phyloP scores from a whole-genome alignment of 2,113 vertebrate genomes.

The Seriola rivoliana region DNA sequence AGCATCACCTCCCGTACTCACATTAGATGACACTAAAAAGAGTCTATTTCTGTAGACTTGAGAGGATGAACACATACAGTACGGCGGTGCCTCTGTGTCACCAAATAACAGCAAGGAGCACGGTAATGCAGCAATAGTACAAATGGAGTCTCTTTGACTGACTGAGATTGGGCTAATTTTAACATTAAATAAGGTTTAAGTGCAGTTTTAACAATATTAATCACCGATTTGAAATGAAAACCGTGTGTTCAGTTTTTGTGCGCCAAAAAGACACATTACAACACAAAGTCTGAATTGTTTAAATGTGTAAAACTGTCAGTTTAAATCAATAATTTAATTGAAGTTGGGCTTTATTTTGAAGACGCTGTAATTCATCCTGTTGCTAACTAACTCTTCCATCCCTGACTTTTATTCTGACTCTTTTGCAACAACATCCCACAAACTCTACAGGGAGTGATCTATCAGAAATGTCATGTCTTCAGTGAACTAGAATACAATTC shows the following conservation, averaged over 20 bases:
- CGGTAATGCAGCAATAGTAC: neutral
- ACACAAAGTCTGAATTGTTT: neutral
- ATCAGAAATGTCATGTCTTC: neutral
- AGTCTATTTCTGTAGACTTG: conserved; percentile 49
- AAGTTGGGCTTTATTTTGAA: neutral
- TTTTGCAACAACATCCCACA: neutral
- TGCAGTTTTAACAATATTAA: neutral
- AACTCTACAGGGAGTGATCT: neutral
- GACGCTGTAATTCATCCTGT: neutral
- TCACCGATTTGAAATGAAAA: neutral
- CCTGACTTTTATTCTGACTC: neutral
- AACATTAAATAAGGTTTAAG: neutral
- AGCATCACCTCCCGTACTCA: conserved; percentile 56
- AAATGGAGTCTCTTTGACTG: neutral
- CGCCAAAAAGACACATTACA: neutral
- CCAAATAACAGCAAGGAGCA: conserved; percentile 1
- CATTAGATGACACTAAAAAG: conserved; percentile 57
- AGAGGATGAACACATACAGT: conserved; percentile 41
- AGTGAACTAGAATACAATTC: too few species aligned
- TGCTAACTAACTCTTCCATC: neutral
- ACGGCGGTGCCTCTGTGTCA: conserved; percentile 5
- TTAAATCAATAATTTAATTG: neutral
- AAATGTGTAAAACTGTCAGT: neutral
- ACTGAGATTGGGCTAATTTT: neutral
- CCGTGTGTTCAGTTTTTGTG: too few species aligned